Percentiles rank a stretch among this genome's conserved stretches.
phyloP scores from a whole-genome alignment of 2,888 invertebrate species.

The Habroteleia sp. region DNA sequence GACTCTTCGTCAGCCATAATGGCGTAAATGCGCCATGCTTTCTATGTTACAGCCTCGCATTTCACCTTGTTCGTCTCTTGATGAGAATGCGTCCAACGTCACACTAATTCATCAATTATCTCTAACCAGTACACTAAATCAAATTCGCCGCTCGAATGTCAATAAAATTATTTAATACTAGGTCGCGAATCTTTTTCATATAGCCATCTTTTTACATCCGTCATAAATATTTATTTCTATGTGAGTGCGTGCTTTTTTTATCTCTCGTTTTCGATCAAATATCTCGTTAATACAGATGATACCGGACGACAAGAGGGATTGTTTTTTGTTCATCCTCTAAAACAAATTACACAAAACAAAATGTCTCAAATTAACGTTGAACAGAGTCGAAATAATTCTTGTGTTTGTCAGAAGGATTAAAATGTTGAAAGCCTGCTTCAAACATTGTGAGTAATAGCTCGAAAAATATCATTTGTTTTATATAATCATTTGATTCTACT shows the following conservation, averaged over 20 bases:
- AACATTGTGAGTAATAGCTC: no score
- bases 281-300: conserved; percentile 12
- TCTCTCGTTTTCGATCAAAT: background rate
- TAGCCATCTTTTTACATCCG: conserved; percentile 1
- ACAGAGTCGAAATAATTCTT: no score
- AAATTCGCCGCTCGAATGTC: conserved; percentile 39
- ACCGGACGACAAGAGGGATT: no score
- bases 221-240: conserved; percentile 15
- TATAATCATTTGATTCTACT: no score
- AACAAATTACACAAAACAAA: no score
- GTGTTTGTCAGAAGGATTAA: no score
- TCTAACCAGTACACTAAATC: conserved; percentile 48
- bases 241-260: background rate
- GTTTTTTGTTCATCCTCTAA: no score
- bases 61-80: conserved; percentile 32
- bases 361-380: no score
- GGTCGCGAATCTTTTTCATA: conserved; percentile 10
- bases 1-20: conserved; percentile 68
- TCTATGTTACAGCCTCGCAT: conserved; percentile 1
- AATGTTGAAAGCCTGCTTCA: no score
- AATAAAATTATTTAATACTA: conserved; percentile 36
- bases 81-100: conserved; percentile 31
- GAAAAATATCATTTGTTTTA: no score
- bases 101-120: conserved; percentile 60
- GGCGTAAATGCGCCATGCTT: conserved; percentile 47